Conservation (phyloP, 2,888 invertebrate genomes). For the Geophilus truncorum region DNA sequence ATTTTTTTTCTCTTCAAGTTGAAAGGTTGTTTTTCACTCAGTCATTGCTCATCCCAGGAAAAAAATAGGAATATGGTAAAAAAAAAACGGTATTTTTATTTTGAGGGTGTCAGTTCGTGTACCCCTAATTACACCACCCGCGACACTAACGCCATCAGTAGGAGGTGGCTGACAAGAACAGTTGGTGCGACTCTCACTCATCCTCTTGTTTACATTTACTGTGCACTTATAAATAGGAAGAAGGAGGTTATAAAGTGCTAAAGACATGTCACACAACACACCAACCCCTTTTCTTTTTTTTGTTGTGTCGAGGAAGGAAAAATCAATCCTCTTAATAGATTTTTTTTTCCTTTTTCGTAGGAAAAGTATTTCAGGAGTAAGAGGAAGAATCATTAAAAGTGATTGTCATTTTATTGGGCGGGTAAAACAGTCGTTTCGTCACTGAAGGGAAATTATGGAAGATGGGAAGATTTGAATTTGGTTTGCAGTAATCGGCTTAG, state of each 20-base stretch:
- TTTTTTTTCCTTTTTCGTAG: neutral
- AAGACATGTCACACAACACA: neutral
- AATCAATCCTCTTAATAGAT: neutral
- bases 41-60: neutral
- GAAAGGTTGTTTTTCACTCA: slow-evolving; percentile 25
- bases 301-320: neutral
- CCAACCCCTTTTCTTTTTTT: neutral
- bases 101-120: slow-evolving; percentile 16
- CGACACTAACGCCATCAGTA: slow-evolving; percentile 14
- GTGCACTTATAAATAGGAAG: neutral
- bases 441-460: neutral
- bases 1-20: neutral
- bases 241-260: neutral
- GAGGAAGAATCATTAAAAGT: neutral
- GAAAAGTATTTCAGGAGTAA: neutral
- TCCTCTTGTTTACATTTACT: slow-evolving; percentile 22
- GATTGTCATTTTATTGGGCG: neutral
- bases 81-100: neutral
- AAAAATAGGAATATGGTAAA: neutral
- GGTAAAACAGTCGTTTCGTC: neutral
- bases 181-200: slow-evolving; percentile 8
- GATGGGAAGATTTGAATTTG: too few relatives aligned
- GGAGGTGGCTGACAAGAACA: slow-evolving; percentile 13
- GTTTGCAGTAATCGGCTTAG: too few relatives aligned
- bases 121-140: slow-evolving; percentile 11